Evolutionary conservation across 23 tunicate species (phyloP), one percentile per base, ranked within the genome.

Genomic region (Trididemnum clinides): DNA sequence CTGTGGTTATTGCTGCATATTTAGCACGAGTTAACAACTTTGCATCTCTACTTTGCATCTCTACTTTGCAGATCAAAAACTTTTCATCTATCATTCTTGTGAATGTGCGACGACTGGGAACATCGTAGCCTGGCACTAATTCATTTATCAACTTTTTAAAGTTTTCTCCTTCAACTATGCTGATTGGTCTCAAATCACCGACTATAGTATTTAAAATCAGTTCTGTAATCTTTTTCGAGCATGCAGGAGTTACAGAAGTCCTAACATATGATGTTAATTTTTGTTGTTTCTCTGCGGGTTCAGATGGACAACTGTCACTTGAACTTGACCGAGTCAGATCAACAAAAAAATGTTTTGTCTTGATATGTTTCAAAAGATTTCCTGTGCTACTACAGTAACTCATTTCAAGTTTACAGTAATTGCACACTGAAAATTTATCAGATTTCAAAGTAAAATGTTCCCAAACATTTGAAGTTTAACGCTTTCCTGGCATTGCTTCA

Each of bases 111-210:
- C 66, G 83, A 51, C 66, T 78, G 34, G 66, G 81, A 33, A 81
- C 33, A 2, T 62, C 85, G 23, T 81, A 63, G 74, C 74, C 85
- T 62, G 85, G 85, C 33, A 74, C 74, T 62, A 59, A 63, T 33
- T 81, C 50, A 81, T 32, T 33, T 19, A 81, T 81, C 50, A 81
- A 23, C 33, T 62, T 81, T 59, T 63, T 81, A 28, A 58, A 81
- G 54, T 81, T 62, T 81, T 81, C 54, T 62, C 85, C 85, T 63
- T 81, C 85, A 3, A 63, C 85, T 59, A 81, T 15, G 54, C 74
- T 81, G 85, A 81, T 81, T 31, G 85, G 74, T 81, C 85, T 81
- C 51, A 81, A 58, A 62, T 81, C 85, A 62, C 74, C 74, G 25
- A 81, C 74, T 81, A 62, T 81, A 81, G 73, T 62, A 28, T 81